Base-by-base conservation (phyloP, 2,113 vertebrate genomes). In the Campylorhamphus procurvoides region DNA sequence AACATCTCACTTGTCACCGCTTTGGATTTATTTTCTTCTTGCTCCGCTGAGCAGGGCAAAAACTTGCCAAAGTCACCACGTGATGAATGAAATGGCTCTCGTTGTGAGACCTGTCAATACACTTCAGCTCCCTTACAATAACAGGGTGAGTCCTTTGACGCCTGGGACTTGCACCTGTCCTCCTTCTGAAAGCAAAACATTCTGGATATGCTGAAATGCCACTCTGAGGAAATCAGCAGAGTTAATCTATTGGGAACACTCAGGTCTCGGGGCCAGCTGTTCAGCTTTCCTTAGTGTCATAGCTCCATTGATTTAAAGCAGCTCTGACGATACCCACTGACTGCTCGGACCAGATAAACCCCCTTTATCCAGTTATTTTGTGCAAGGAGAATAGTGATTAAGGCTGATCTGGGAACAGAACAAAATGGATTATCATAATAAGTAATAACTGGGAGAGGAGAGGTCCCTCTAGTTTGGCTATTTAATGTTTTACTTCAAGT, bases 1-100 rank as follows among this genome's bases (percentile, higher is more conserved):
- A 77, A 7, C 74, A 55, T 9, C 90, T 33, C 3, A 0, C 15
- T 37, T 73, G 67, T 71, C 78, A 22, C 3, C 59, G 75, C 95
- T 63, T 67, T 46, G 55, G 44, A 67, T 91, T 71, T 74, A 37
- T 77, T 55, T 85, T 55, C 46, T 90, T 64, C 67, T 83, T 83
- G 89, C 87, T 90, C 63, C 72, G 19, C 82, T 77, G 90, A 95
- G 94, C 93, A 91, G 75, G 75, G 72, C 59, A 71, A 66, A 83
- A 67, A n/a, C 59, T 77, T 59, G 90, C 90, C 84, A 78, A 92
- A 96, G 95, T 86, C 94, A 92, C 52, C 6, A 33, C 9, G 82
- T 27, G 93, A 47, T 37, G 95, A 91, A 77, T 78, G 93, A 63
- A 74, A 56, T 52, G 90, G 67, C 63, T 81, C 86, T 92, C 19